Percentiles rank a stretch among this genome's conserved stretches.
These are phyloP conservation scores for Lomographa bimaculata DNA, from an alignment of 2,888 invertebrate species.

Conservation along the genomic window DNA sequence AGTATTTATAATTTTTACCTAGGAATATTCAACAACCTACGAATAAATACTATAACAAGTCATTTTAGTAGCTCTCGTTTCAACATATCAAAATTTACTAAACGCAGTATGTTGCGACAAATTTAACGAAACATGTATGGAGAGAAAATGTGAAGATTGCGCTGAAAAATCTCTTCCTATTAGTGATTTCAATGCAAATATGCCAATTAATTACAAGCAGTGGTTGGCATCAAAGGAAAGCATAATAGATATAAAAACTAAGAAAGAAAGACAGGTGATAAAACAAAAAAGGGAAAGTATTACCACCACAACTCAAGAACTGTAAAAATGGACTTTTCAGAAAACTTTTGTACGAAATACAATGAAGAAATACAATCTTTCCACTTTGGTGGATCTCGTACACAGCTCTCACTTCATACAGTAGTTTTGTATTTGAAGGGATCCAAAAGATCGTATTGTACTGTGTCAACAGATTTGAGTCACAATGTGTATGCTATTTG, in stretches of 20 bases:
- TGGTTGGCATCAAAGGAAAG: constrained; percentile 11
- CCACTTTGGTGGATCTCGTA: constrained; percentile 40
- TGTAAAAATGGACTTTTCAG: constrained; percentile 48
- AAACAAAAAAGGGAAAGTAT: constrained; percentile 10
- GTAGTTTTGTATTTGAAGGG: constrained; percentile 43
- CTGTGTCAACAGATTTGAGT: constrained; percentile 39
- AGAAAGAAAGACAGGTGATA: constrained; percentile 14
- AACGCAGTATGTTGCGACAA: too few relatives aligned
- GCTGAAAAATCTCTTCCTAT: too few relatives aligned
- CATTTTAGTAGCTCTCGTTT: too few relatives aligned
- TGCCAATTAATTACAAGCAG: too few relatives aligned
- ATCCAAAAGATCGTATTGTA: constrained; percentile 34
- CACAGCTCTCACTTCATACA: constrained; percentile 47
- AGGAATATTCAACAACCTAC: too few relatives aligned
- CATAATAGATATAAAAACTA: constrained; percentile 17
- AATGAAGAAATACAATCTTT: constrained; percentile 46
- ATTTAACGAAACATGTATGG: too few relatives aligned
- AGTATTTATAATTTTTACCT: too few relatives aligned
- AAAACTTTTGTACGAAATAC: constrained; percentile 46
- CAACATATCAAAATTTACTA: too few relatives aligned
- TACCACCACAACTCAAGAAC: constrained; percentile 4
- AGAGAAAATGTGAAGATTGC: too few relatives aligned
- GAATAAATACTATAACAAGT: too few relatives aligned
- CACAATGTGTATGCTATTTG: constrained; percentile 34
- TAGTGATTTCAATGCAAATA: constrained; percentile 6